Evolutionary conservation across 2,113 vertebrate genomes (phyloP), one percentile per base, ranked within the genome.

Genomic region (Erinaceus europaeus): DNA sequence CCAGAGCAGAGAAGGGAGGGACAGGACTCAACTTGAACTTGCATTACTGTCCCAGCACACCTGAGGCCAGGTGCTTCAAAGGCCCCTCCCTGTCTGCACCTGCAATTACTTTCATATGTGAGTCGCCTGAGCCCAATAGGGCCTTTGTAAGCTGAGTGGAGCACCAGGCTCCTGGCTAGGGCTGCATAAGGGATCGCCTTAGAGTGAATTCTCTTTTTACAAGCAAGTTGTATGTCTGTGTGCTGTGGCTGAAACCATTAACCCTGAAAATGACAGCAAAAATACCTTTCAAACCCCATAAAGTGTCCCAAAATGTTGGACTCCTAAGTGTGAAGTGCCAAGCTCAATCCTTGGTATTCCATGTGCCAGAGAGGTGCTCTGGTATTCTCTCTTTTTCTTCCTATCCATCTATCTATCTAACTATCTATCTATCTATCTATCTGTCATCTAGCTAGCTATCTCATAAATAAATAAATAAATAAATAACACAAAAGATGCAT

Each of bases 31-130:
- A 36, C 78, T 55, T 59, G 80, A 59, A 14, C 2, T 12, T 69
- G 59, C 36, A 3, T 34, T 67, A 25, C 50, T 15, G 25, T 44
- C 20, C 74, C 46, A 68, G 46, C 55, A 50, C 17, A 73, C 71
- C 69, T n/a, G 46, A 84, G 34, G 32, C 79, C 53, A 23, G 34
- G 0, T 21, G 18, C 48, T 83, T 34, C 23, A 55, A 69, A 13
- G 15, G 9, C n/a, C n/a, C 67, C 55, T 64, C 85, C 77, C 53
- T 64, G 69, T 67, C 38, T 32, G 23, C 27, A 61, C 73, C 86
- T 88, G 48, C 76, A 86, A 65, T 83, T 84, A 84, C 84, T 91
- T 93, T 81, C 64, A 71, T 27, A 40, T 40, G 48, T 62, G 84
- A 65, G 69, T 84, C 73, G 61, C 55, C 13, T 40, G 59, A 29